phyloP scores from a whole-genome alignment of 2,888 invertebrate species.

The Tinea trinotella region DNA sequence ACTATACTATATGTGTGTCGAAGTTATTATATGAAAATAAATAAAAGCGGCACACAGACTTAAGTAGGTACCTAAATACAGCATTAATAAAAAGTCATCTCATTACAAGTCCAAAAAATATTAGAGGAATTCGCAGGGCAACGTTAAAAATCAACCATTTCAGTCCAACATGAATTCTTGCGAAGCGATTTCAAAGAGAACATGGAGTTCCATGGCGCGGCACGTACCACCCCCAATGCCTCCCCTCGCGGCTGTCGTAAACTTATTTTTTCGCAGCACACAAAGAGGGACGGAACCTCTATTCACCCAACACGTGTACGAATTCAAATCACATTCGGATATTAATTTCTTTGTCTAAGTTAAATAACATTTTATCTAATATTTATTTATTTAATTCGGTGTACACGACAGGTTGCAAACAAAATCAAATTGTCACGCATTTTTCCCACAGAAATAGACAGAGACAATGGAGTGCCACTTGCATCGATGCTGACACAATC shows the following conservation, averaged over 20 bases:
- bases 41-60: too few species aligned
- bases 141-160: background rate
- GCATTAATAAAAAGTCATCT: background rate
- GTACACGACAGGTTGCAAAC: too few species aligned
- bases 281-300: constrained; percentile 21
- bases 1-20: too few species aligned
- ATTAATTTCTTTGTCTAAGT: background rate
- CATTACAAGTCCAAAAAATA: background rate
- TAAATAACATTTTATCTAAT: too few species aligned
- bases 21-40: too few species aligned
- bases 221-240: constrained; percentile 20
- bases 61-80: too few species aligned
- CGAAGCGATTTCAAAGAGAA: constrained; percentile 4
- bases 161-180: constrained; percentile 4
- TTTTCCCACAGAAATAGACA: too few species aligned
- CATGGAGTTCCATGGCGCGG: constrained; percentile 20
- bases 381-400: too few species aligned
- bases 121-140: background rate
- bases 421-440: too few species aligned
- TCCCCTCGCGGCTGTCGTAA: constrained; percentile 24
- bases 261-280: constrained; percentile 27
- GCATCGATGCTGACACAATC: too few species aligned
- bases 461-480: too few species aligned
- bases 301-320: background rate
- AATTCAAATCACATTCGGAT: background rate